Evolutionary conservation across 2,797 vertebrate genomes (phyloP), one percentile per base, ranked within the genome.

Genomic region (Betta splendens): DNA sequence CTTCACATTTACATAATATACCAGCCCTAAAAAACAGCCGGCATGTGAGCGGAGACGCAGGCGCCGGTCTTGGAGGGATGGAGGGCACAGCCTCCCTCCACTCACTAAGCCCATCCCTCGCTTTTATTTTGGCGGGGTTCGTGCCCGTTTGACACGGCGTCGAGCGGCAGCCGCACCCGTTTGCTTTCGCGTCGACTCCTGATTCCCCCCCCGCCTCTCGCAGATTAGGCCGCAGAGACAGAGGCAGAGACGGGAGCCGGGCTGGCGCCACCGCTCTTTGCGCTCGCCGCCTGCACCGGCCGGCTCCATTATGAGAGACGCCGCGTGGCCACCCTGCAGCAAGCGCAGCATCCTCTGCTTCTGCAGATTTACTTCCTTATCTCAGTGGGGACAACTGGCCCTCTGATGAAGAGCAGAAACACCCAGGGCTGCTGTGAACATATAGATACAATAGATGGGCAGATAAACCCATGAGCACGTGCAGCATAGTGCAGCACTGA

Each of bases 351-450:
- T 88, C 85, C 83, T 82, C 80, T 69, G 67, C 76, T 88, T 68
- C 78, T 79, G 78, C 86, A 87, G 78, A 85, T 87, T 90, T 89
- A 69, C 90, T 89, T 90, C 83, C 87, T 89, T 83, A 87, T 89
- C 79, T 87, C 84, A 83, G 82, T 80, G 70, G 72, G 75, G 78
- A 83, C 84, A 87, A 79, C 77, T 75, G 81, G 20, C 69, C 56
- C 67, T 79, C 75, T 84, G 83, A 91, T 85, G 74, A 86, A 72
- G 67, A 7, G 78, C 55, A 66, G 62, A 84, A 85, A 60, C 66
- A 68, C 82, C 79, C 68, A n/a, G 64, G 76, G 80, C 77, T 62
- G 74, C 79, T 58, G 52, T 57, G 65, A 77, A 80, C 83, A 80
- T 28, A 76, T 61, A 48, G 72, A 80, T 74, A 75, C 66, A 75